Percentiles rank a stretch among this genome's conserved stretches.
These are phyloP conservation scores for Planiliza haematocheilus DNA, from an alignment of 2,113 vertebrate genomes.

Conservation along the genomic window DNA sequence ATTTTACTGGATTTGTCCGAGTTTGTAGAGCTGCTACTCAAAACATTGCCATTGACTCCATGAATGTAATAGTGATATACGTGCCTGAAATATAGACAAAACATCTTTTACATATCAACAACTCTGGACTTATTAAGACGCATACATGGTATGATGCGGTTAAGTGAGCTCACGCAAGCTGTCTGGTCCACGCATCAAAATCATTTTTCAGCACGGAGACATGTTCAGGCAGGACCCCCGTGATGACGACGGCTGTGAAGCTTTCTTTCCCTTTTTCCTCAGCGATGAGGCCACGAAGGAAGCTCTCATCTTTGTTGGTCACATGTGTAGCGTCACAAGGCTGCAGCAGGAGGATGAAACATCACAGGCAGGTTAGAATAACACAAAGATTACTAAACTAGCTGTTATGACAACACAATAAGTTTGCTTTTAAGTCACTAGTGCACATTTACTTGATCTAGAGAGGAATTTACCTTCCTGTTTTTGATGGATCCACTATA, in stretches of 20 bases:
- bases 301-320: constrained; percentile 84
- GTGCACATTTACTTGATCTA: neutral
- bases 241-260: constrained; percentile 93
- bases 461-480: constrained; percentile 85
- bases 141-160: neutral
- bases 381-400: neutral
- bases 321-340: constrained; percentile 88
- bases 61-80: constrained; percentile 98
- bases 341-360: constrained; percentile 67
- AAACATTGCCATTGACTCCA: constrained; percentile 88
- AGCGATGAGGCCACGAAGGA: constrained; percentile 85
- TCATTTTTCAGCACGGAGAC: constrained; percentile 87
- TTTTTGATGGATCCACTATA: constrained; percentile 89
- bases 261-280: constrained; percentile 88
- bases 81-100: constrained; percentile 84
- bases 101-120: neutral
- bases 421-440: neutral
- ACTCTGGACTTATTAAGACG: neutral
- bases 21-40: constrained; percentile 40
- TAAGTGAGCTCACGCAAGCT: constrained; percentile 89
- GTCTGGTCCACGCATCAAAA: constrained; percentile 87
- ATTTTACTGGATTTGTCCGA: constrained; percentile 79
- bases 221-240: constrained; percentile 85
- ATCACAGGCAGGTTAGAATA: neutral
- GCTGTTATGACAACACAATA: no score